These are phyloP conservation scores for Nerophis ophidion DNA, from an alignment of 2,113 vertebrate genomes.

Conservation along the genomic window DNA sequence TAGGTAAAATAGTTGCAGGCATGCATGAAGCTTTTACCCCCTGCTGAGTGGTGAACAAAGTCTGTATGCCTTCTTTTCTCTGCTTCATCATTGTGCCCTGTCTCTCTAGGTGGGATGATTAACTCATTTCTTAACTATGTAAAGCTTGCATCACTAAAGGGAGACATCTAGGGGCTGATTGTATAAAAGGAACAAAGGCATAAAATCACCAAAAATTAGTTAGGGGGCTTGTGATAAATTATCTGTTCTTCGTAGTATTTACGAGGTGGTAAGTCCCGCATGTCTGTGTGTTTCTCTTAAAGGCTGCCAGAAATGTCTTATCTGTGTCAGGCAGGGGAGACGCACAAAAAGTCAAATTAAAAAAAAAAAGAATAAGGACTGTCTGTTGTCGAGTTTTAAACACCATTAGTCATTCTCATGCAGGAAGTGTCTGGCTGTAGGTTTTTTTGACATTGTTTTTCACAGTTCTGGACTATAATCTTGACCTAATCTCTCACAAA, in stretches of 20 bases:
- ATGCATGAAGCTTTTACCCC: slow-evolving; percentile 47
- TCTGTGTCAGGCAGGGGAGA: slow-evolving; percentile 30
- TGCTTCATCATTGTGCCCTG: slow-evolving; percentile 28
- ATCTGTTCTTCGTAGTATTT: slow-evolving; percentile 23
- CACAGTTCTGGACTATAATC: slow-evolving; percentile 34
- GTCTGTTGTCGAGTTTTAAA: slow-evolving; percentile 11
- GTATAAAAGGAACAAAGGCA: slow-evolving; percentile 15
- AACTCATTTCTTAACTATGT: slow-evolving; percentile 17
- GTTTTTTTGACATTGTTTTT: slow-evolving; percentile 47
- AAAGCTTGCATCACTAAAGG: slow-evolving; percentile 15
- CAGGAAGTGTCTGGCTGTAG: slow-evolving; percentile 31
- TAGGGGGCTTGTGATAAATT: not conserved
- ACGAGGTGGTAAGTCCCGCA: slow-evolving; percentile 21
- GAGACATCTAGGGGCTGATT: slow-evolving; percentile 50
- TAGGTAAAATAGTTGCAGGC: slow-evolving; percentile 22
- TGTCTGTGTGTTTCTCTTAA: slow-evolving; percentile 39
- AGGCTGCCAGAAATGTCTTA: slow-evolving; percentile 38
- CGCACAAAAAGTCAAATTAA: slow-evolving; percentile 19
- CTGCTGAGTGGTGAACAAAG: slow-evolving; percentile 39
- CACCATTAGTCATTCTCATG: slow-evolving; percentile 39
- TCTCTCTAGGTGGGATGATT: slow-evolving; percentile 26
- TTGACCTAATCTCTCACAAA: slow-evolving; percentile 12
- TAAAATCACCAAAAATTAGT: not conserved
- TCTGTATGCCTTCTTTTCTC: slow-evolving; percentile 15
- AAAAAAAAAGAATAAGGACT: slow-evolving; percentile 10